These are phyloP conservation scores for Philereme transversata DNA, from an alignment of 2,888 invertebrate genomes.

Conservation along the genomic window DNA sequence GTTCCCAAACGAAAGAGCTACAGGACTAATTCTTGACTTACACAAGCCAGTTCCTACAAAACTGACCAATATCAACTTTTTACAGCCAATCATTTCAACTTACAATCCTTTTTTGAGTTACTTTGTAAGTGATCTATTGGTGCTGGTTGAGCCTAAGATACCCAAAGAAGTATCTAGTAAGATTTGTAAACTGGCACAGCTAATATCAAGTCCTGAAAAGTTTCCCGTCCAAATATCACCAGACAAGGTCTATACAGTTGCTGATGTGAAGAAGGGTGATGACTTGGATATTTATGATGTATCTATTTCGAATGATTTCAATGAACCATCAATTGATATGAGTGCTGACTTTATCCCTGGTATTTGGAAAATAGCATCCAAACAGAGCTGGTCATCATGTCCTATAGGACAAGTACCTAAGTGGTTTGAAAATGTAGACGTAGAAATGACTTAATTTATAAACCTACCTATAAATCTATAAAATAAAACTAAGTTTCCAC, in stretches of 20 bases:
- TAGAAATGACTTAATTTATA: slow-evolving; percentile 34
- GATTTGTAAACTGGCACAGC: slow-evolving; percentile 60
- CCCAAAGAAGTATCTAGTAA: slow-evolving; percentile 51
- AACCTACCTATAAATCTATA: slow-evolving; percentile 18
- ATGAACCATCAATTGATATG: slow-evolving; percentile 33
- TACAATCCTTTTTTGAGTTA: slow-evolving; percentile 69
- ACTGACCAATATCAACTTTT: slow-evolving; percentile 60
- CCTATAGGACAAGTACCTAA: slow-evolving; percentile 81
- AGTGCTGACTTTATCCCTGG: slow-evolving; percentile 38
- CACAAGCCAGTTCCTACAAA: slow-evolving; percentile 61
- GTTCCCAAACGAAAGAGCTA: slow-evolving; percentile 66
- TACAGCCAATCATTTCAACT: slow-evolving; percentile 66
- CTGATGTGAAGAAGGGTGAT: slow-evolving; percentile 61
- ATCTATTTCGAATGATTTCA: background rate
- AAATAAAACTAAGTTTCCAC: slow-evolving; percentile 51
- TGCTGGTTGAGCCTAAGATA: slow-evolving; percentile 61
- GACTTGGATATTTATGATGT: slow-evolving; percentile 25
- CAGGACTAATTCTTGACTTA: slow-evolving; percentile 62
- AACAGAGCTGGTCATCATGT: slow-evolving; percentile 69
- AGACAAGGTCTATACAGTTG: slow-evolving; percentile 69
- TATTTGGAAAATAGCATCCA: slow-evolving; percentile 65
- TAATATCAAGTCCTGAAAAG: slow-evolving; percentile 63
- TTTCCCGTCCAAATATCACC: slow-evolving; percentile 40
- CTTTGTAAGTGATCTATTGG: slow-evolving; percentile 64
- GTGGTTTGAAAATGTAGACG: slow-evolving; percentile 50